phyloP scores from a whole-genome alignment of 2,888 invertebrate species.

The Aspidiotus rigidus region DNA sequence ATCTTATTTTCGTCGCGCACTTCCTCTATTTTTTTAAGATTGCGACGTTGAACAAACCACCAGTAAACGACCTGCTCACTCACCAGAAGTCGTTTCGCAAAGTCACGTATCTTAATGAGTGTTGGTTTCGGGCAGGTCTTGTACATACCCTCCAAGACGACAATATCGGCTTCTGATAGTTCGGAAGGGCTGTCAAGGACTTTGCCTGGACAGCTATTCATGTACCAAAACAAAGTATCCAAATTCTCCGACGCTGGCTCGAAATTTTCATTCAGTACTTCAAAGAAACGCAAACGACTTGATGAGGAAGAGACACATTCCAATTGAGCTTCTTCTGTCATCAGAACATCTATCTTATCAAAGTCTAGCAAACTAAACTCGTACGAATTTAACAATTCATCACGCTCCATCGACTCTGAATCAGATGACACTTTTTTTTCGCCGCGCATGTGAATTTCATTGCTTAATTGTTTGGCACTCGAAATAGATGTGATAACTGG shows the following conservation, averaged over 20 bases:
- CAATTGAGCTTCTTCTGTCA: no score
- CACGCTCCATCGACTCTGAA: no score
- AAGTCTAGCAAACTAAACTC: no score
- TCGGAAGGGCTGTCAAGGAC: neutral
- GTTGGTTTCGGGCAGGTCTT: conserved; percentile 2
- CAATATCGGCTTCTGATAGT: neutral
- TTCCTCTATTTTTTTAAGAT: neutral
- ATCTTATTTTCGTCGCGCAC: no score
- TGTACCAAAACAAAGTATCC: conserved; percentile 8
- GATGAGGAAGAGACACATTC: no score
- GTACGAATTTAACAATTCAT: no score
- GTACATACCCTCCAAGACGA: conserved; percentile 1
- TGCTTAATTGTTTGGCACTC: neutral
- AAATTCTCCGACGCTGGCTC: neutral
- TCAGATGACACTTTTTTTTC: no score
- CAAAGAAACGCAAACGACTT: conserved; percentile 5
- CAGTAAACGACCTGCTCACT: conserved; percentile 12
- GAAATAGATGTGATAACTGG: neutral
- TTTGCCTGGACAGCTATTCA: neutral
- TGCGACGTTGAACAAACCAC: conserved; percentile 21
- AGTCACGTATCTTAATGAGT: neutral
- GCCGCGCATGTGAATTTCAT: no score
- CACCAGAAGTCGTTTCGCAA: neutral
- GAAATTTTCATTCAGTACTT: conserved; percentile 6
- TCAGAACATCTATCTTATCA: no score